phyloP scores from a whole-genome alignment of 1,140 invertebrate genomes.

The Onthophagus taurus region DNA sequence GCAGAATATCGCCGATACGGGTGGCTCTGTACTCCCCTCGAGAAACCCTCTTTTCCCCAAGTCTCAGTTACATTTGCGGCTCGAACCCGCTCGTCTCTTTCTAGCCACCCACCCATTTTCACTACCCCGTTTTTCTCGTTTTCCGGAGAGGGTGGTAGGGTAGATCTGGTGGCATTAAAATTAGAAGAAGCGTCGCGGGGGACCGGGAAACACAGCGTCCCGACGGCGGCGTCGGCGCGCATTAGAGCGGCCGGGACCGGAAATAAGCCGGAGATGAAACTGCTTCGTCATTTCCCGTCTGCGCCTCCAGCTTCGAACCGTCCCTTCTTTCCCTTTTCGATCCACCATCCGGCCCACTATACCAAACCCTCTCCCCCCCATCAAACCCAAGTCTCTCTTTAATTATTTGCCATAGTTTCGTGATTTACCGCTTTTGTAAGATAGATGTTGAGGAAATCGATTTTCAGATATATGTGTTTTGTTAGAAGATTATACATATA shows the following conservation, averaged over 20 bases:
- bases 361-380: not conserved
- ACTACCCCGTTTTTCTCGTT: no score
- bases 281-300: constrained; percentile 39
- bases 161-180: constrained; percentile 11
- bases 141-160: no score
- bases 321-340: constrained; percentile 25
- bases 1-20: no score
- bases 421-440: not conserved
- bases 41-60: no score
- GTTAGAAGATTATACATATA: no score
- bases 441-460: not conserved
- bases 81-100: no score
- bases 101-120: no score
- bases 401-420: constrained; percentile 1
- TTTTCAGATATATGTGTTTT: no score
- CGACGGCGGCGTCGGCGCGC: constrained; percentile 18
- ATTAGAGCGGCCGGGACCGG: constrained; percentile 35
- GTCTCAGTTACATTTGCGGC: no score
- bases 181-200: constrained; percentile 13
- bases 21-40: no score
- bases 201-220: constrained; percentile 11
- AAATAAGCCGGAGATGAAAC: constrained; percentile 42
- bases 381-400: not conserved
- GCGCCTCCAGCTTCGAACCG: constrained; percentile 31
- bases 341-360: constrained; percentile 13